Evolutionary conservation across 2,113 vertebrate species (phyloP).

Genomic region (Grus americana): DNA sequence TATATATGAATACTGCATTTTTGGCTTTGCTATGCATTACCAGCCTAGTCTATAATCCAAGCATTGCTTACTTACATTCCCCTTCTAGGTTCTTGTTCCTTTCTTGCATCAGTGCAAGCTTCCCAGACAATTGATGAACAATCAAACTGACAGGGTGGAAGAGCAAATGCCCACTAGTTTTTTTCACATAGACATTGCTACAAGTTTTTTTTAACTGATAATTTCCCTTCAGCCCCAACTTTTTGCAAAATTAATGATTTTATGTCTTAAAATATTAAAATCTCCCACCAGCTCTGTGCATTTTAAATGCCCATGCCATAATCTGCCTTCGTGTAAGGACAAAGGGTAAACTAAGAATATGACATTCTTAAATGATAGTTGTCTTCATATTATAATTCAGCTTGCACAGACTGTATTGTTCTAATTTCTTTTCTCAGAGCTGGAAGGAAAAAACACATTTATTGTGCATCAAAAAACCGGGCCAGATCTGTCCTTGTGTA

Average conservation of each 20-base stretch:
- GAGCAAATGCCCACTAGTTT: slow-evolving; percentile 58
- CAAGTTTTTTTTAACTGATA: slow-evolving; percentile 61
- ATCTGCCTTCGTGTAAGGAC: slow-evolving; percentile 2
- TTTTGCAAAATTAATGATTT: slow-evolving; percentile 78
- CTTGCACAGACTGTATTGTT: not conserved
- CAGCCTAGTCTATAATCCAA: not conserved
- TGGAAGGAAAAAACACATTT: not conserved
- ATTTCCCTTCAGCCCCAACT: slow-evolving; percentile 65
- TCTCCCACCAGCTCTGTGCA: slow-evolving; percentile 21
- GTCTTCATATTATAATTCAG: not conserved
- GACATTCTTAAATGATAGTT: not conserved
- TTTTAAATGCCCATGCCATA: slow-evolving; percentile 53
- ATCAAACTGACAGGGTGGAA: slow-evolving; percentile 67
- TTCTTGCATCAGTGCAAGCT: slow-evolving; percentile 7
- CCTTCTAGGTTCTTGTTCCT: slow-evolving; percentile 22
- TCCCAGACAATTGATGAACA: slow-evolving; percentile 63
- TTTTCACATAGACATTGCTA: slow-evolving; percentile 52
- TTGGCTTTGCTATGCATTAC: not conserved
- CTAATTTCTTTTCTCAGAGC: not conserved
- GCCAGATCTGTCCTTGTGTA: not conserved
- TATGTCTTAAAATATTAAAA: slow-evolving; percentile 73
- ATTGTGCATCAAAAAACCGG: not conserved
- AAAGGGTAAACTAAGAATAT: slow-evolving; percentile 1
- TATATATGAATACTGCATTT: not conserved
- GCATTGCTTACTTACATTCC: not conserved